These are phyloP conservation scores for Kradibia gibbosae DNA, from an alignment of 1,140 invertebrate species.

Conservation along the genomic window DNA sequence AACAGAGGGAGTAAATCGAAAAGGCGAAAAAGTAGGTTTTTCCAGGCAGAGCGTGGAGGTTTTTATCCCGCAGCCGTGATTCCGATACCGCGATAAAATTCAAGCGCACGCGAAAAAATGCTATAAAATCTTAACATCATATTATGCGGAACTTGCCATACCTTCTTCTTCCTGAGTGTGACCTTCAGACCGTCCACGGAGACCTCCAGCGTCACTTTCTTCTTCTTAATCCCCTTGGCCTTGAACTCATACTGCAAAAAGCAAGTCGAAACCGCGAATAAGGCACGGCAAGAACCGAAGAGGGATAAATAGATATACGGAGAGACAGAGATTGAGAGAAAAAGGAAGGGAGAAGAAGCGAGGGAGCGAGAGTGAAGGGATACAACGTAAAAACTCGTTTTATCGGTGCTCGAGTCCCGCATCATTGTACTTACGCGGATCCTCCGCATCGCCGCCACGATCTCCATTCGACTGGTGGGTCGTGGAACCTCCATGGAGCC, in stretches of 20 bases:
- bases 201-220: conserved; percentile 95
- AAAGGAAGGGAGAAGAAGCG: not conserved
- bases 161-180: conserved; percentile 85
- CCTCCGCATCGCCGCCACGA: conserved; percentile 97
- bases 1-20: not conserved
- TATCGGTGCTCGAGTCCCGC: not conserved
- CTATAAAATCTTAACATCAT: not conserved
- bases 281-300: not conserved
- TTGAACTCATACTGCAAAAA: conserved; percentile 97
- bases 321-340: not conserved
- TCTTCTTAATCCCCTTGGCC: conserved; percentile 96
- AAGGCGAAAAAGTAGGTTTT: not conserved
- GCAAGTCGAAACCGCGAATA: conserved; percentile 59
- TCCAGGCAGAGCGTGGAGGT: not conserved
- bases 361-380: not conserved
- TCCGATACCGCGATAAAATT: not conserved
- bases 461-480: conserved; percentile 95
- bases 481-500: conserved; percentile 96
- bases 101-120: not conserved
- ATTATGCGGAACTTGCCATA: conserved; percentile 46
- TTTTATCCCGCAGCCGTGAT: not conserved
- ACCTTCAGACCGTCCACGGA: conserved; percentile 96
- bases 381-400: conserved; percentile 35
- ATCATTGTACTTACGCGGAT: conserved; percentile 87
- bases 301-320: not conserved